Conservation (phyloP, 2,113 vertebrate genomes). For the Podarcis raffonei region DNA sequence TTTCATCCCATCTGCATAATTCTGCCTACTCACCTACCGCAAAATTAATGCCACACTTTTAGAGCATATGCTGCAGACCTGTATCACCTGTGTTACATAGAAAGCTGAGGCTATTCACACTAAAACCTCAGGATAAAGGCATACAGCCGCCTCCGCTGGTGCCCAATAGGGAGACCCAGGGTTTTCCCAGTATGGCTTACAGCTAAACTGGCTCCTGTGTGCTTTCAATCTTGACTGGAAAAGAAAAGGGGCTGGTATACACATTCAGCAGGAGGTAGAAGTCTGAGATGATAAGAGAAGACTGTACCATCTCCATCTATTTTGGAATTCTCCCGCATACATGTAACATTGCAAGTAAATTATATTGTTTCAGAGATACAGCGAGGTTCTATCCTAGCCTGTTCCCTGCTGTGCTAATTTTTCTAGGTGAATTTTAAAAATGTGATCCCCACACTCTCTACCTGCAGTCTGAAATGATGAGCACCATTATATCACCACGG, state of each 20-base stretch:
- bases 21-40: too few species aligned
- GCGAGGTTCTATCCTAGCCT: too few species aligned
- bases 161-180: too few species aligned
- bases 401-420: neutral
- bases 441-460: neutral
- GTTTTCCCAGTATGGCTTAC: too few species aligned
- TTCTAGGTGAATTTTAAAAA: neutral
- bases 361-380: neutral
- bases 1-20: too few species aligned
- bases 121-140: too few species aligned
- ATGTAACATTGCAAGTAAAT: neutral
- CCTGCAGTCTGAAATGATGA: neutral
- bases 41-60: too few species aligned
- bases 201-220: too few species aligned
- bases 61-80: too few species aligned
- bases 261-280: neutral
- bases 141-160: too few species aligned
- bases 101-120: too few species aligned
- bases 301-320: neutral
- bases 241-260: neutral
- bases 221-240: neutral
- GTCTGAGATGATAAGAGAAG: neutral
- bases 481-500: neutral
- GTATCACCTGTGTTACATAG: too few species aligned
- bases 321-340: neutral